Evolutionary conservation across 1,140 invertebrate species (phyloP).

Genomic region (Drosophila grimshawi): DNA sequence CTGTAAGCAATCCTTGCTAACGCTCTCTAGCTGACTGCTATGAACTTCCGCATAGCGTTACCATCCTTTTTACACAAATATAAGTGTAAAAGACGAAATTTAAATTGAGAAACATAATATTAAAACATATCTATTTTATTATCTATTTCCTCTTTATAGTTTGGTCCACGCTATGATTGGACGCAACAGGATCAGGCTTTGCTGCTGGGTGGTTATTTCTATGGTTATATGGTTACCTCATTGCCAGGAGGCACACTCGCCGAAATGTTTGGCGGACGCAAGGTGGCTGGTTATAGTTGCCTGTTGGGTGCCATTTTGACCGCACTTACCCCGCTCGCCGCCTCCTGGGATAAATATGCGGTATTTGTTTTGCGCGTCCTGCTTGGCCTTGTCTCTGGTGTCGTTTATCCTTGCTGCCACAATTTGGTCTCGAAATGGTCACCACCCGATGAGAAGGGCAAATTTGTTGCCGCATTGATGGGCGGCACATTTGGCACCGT

Average conservation of each 20-base stretch:
- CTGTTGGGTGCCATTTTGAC: conserved; percentile 89
- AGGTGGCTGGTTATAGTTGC: conserved; percentile 86
- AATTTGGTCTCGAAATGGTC: conserved; percentile 90
- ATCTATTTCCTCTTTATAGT: conserved; percentile 66
- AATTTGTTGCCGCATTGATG: conserved; percentile 90
- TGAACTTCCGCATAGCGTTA: too few relatives aligned
- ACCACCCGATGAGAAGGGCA: conserved; percentile 91
- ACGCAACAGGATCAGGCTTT: conserved; percentile 87
- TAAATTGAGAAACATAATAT: too few relatives aligned
- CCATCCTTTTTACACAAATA: too few relatives aligned
- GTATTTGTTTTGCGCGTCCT: conserved; percentile 88
- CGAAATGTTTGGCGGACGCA: conserved; percentile 89
- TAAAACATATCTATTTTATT: too few relatives aligned
- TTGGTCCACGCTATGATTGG: conserved; percentile 87
- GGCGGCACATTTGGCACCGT: conserved; percentile 92
- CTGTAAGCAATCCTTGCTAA: too few relatives aligned
- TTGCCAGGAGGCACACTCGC: conserved; percentile 90
- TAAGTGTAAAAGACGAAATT: too few relatives aligned
- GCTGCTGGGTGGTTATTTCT: conserved; percentile 89
- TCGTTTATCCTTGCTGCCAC: conserved; percentile 90
- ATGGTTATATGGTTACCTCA: conserved; percentile 86
- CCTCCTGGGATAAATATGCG: conserved; percentile 86
- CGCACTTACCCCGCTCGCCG: conserved; percentile 88
- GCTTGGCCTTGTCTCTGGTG: conserved; percentile 88
- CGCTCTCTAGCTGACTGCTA: too few relatives aligned